Evolutionary conservation across 2,888 invertebrate species (phyloP).

Genomic region (Xanthia icteritia): DNA sequence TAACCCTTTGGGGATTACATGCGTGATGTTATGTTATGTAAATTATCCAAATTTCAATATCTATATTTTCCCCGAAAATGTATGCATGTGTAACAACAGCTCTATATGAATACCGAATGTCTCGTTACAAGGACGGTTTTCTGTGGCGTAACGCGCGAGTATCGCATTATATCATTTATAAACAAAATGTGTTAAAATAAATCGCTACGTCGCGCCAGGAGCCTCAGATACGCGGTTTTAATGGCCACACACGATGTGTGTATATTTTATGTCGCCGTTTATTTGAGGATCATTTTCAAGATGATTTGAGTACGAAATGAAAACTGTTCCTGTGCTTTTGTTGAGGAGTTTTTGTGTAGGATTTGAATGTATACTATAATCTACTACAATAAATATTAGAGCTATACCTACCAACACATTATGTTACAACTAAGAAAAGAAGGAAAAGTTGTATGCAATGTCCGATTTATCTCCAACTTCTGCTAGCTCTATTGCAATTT

Average conservation of each 20-base stretch:
- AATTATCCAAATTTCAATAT: not conserved
- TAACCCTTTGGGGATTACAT: not conserved
- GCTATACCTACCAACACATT: too few species aligned
- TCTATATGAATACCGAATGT: conserved; percentile 75
- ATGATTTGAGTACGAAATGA: conserved; percentile 66
- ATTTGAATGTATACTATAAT: not conserved
- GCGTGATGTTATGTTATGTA: not conserved
- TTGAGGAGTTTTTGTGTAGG: conserved; percentile 13
- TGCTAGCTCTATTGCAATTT: not conserved
- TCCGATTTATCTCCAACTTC: not conserved
- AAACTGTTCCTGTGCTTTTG: conserved; percentile 48
- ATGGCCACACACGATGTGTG: conserved; percentile 70
- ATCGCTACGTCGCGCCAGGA: conserved; percentile 86
- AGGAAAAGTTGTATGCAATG: not conserved
- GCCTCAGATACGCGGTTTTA: conserved; percentile 86
- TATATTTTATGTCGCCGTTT: conserved; percentile 68
- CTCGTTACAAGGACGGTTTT: conserved; percentile 81
- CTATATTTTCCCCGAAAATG: not conserved
- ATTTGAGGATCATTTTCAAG: conserved; percentile 69
- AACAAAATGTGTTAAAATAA: conserved; percentile 91
- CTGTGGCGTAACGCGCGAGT: conserved; percentile 83
- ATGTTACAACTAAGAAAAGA: not conserved
- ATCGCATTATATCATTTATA: conserved; percentile 91
- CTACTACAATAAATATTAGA: not conserved
- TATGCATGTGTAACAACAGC: conserved; percentile 69